phyloP scores from a whole-genome alignment of 1,140 invertebrate species.

The Rhopalosiphum padi region DNA sequence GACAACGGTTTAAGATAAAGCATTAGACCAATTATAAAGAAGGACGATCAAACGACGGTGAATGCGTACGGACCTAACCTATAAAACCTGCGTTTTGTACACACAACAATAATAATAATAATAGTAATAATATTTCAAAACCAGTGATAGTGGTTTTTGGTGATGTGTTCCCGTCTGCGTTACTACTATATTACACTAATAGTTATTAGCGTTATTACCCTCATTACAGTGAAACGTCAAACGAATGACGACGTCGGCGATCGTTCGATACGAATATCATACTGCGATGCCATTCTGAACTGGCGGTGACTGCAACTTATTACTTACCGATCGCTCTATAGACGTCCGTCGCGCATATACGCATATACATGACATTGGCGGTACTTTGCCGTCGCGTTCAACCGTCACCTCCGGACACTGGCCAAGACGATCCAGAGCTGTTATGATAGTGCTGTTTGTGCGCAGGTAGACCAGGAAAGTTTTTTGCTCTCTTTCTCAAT shows the following conservation, averaged over 20 bases:
- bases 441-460: conserved; percentile 28
- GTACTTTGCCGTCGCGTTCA: neutral
- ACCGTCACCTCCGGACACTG: conserved; percentile 46
- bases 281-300: neutral
- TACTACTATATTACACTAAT: too few species aligned
- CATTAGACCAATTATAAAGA: too few species aligned
- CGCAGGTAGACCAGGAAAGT: neutral
- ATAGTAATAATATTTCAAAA: conserved; percentile 36
- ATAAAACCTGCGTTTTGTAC: conserved; percentile 31
- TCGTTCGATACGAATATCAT: neutral
- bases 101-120: neutral
- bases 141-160: conserved; percentile 40
- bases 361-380: conserved; percentile 41
- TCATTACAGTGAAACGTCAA: neutral
- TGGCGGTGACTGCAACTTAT: neutral
- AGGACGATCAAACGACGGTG: too few species aligned
- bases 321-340: neutral
- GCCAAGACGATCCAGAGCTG: neutral
- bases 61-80: conserved; percentile 17
- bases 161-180: conserved; percentile 32
- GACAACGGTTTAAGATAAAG: too few species aligned
- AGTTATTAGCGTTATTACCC: too few species aligned
- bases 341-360: neutral
- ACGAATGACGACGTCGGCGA: neutral
- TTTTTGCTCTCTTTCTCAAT: neutral